Base-by-base conservation (phyloP, 2,888 invertebrate genomes). In the Amphimallon solstitiale region DNA sequence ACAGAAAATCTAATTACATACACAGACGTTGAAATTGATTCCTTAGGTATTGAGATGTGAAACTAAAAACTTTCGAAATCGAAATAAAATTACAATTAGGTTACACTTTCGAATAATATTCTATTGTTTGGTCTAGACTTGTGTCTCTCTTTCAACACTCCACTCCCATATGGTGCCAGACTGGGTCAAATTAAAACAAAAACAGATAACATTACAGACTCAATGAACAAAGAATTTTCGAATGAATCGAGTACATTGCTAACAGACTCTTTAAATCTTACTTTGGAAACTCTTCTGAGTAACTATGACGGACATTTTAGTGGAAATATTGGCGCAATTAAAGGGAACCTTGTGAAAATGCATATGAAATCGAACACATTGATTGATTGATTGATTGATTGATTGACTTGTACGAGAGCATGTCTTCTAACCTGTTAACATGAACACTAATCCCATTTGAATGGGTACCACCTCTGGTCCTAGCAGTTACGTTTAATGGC, bases 381-480 rank as follows among this genome's bases (percentile, higher is more conserved):
- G n/a, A n/a, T n/a, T n/a, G n/a, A n/a, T n/a, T n/a, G n/a, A n/a
- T n/a, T n/a, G n/a, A n/a, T n/a, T n/a, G n/a, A 52, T 17, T 21
- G 46, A 69, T 43, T 49, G 70, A 14, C 64, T 73, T 19, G 67
- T 73, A 1, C 12, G 51, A 12, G 63, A 69, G 35, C 65, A 63
- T 45, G 62, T 73, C 15, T 40, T 73, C 29, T 68, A 72, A 70
- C 71, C 68, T 14, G 68, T 73, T 1, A 66, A 75, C 59, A 61
- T 67, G 17, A 61, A 63, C 6, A 38, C 40, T 9, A 70, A 62
- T 10, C 68, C 68, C 2, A 74, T 72, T n/a, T 43, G 69, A 71
- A 66, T 73, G 74, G 72, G 69, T 70, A 10, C 69, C 73, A 34
- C 71, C 73, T 1, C 63, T 71, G 10, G 72, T 74, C 1, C 43